Conservation (phyloP, 2,113 vertebrate genomes). For the Panthera uncia region DNA sequence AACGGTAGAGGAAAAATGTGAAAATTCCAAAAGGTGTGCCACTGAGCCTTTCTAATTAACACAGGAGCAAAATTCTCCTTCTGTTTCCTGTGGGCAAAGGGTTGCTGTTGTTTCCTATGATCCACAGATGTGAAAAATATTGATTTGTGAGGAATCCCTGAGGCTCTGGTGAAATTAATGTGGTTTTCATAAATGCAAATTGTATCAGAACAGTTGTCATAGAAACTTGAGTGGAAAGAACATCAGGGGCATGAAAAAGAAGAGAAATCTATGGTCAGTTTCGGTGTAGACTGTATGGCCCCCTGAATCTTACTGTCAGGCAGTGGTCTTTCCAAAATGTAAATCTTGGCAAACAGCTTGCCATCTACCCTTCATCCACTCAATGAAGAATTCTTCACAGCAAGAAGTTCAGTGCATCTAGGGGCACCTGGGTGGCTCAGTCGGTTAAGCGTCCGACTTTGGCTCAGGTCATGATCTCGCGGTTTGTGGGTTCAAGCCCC, state of each 20-base stretch:
- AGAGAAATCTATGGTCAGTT: not conserved
- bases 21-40: not conserved
- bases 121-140: not conserved
- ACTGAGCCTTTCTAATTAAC: not conserved
- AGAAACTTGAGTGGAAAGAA: constrained; percentile 49
- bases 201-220: constrained; percentile 36
- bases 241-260: not conserved
- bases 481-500: no score
- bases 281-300: not conserved
- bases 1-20: not conserved
- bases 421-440: no score
- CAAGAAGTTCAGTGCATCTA: not conserved
- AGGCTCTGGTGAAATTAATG: constrained; percentile 45
- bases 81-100: not conserved
- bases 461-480: no score
- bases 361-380: not conserved
- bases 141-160: constrained; percentile 42
- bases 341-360: not conserved
- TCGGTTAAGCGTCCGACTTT: no score
- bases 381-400: not conserved
- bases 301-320: not conserved
- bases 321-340: not conserved
- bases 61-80: not conserved
- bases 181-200: constrained; percentile 64
- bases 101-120: not conserved